Evolutionary conservation across 1,140 invertebrate species (phyloP), one percentile per base, ranked within the genome.

Genomic region (Aleiodes sp.): DNA sequence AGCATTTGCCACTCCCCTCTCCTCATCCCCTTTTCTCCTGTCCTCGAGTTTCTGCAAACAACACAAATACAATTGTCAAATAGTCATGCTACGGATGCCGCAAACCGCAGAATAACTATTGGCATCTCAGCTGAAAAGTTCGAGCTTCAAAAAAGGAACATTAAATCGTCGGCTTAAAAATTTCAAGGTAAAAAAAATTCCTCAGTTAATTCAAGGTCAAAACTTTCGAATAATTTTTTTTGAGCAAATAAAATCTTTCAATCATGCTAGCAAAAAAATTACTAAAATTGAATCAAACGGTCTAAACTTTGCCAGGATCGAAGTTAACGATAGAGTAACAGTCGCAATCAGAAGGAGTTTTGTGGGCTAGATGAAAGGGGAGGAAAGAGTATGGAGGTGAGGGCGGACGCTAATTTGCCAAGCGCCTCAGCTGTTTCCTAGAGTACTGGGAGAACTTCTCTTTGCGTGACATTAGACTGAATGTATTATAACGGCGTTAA

Each of bases 371-470:
- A 41, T 12, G 56, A 60, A 68, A 41, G 37, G 59, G 52, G n/a
- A n/a, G n/a, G n/a, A n/a, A n/a, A n/a, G n/a, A n/a, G n/a, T n/a
- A n/a, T n/a, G n/a, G n/a, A n/a, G n/a, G 56, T 41, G 12, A 8
- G 39, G 39, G 59, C 39, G 52, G 66, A 68, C 62, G 35, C 28
- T 68, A 68, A 68, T 68, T 68, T 68, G 66, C 66, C 57, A 61
- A 60, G 12, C 57, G 46, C 46, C 52, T 66, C 16, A 68, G 59
- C 39, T 62, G 19, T 39, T 43, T 52, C 46, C 46, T 52, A 21
- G 46, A 52, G 46, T 52, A 24, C 26, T 43, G 14, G 12, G 39
- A 60, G 31, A 62, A 62, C 21, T 62, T 41, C 41, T 62, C 66
- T 28, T 37, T 59, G 24, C 9, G 52, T 24, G 31, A 35, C 31